Conservation (phyloP, 2,113 vertebrate genomes). For the Cnemophilus loriae region DNA sequence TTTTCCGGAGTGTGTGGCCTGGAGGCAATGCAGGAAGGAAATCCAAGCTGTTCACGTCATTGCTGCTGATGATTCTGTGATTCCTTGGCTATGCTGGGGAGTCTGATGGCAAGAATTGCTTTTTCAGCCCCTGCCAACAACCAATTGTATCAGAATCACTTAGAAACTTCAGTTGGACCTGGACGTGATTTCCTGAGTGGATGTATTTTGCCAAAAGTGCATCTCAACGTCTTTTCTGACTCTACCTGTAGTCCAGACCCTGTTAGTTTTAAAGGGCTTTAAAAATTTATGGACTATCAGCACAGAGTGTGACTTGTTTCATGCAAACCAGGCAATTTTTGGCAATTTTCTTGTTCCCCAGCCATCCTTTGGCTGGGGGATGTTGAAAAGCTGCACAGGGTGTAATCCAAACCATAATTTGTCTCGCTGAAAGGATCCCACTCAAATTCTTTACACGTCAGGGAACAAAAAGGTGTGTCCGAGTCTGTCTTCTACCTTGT, state of each 20-base stretch:
- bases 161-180: neutral
- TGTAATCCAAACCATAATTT: too few species aligned
- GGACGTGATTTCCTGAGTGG: neutral
- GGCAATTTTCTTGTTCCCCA: neutral
- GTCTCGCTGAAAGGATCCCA: neutral
- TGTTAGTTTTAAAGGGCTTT: neutral
- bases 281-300: neutral
- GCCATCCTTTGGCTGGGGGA: too few species aligned
- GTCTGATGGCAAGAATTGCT: neutral
- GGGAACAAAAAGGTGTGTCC: rapidly evolving
- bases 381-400: neutral
- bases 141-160: neutral
- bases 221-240: neutral
- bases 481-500: neutral
- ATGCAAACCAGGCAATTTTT: neutral
- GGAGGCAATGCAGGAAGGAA: neutral
- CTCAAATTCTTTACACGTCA: neutral
- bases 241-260: neutral
- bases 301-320: neutral
- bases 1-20: neutral
- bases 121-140: neutral
- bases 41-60: neutral
- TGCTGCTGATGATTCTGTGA: neutral
- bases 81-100: neutral
- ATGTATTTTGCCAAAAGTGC: neutral